These are phyloP conservation scores for Sebastes steindachneri DNA, from an alignment of 2,797 vertebrate species.

Conservation along the genomic window DNA sequence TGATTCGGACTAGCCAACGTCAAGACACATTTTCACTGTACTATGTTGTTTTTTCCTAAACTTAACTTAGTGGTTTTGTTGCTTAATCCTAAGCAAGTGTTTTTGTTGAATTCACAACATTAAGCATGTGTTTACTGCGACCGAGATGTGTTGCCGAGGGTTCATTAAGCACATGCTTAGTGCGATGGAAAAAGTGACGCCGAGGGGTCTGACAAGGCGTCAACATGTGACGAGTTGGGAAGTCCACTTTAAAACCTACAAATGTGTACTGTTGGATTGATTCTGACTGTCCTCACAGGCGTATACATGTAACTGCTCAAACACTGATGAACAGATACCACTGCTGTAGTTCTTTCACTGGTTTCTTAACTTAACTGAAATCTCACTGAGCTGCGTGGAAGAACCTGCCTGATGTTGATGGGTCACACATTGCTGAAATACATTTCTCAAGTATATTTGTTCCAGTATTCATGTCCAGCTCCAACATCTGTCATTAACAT, in stretches of 20 bases:
- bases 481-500: neutral
- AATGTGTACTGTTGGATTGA: neutral
- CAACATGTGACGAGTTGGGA: no score
- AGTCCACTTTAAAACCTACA: neutral
- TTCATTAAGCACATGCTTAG: no score
- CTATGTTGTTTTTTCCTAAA: no score
- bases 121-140: no score
- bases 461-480: constrained; percentile 1
- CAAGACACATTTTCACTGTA: no score
- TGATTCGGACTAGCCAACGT: no score
- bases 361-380: neutral
- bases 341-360: neutral
- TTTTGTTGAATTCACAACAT: no score
- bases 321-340: neutral
- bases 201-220: no score
- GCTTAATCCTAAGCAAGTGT: no score
- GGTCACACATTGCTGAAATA: constrained; percentile 6
- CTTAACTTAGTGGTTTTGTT: no score
- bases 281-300: neutral
- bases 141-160: no score
- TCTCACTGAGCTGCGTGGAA: neutral
- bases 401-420: neutral
- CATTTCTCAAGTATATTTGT: neutral
- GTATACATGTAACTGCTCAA: neutral
- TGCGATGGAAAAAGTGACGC: no score